phyloP scores from a whole-genome alignment of 2,797 vertebrate species.

The Macrochelys suwanniensis region DNA sequence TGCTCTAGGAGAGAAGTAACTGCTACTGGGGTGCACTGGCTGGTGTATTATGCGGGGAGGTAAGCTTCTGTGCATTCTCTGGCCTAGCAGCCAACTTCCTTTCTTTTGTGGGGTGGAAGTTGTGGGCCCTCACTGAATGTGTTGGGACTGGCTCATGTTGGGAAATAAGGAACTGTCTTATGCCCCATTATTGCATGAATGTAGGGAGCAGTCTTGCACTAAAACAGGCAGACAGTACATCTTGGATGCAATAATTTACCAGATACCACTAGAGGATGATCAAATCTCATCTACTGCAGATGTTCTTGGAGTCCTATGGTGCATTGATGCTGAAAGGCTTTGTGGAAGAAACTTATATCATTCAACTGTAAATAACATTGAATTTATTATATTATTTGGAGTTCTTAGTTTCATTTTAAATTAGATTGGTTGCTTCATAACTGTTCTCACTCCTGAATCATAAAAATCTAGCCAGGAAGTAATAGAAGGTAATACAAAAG shows the following conservation, averaged over 20 bases:
- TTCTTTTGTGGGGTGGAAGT: accelerated
- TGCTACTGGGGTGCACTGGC: background rate
- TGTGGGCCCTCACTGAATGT: accelerated
- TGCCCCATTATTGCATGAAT: accelerated
- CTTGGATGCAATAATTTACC: background rate
- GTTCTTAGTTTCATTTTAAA: background rate
- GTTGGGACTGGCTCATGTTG: no score
- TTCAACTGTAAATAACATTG: background rate
- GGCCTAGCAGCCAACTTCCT: background rate
- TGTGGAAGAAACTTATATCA: background rate
- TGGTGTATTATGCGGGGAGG: accelerated
- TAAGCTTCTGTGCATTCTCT: no score
- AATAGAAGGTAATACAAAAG: background rate
- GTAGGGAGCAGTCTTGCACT: background rate
- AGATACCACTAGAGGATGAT: background rate
- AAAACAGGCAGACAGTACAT: accelerated
- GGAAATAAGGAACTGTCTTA: accelerated
- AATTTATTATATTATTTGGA: background rate
- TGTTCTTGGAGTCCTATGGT: background rate
- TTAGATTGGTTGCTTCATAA: accelerated
- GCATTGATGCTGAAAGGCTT: background rate
- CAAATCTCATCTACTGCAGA: accelerated
- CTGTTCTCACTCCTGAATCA: accelerated
- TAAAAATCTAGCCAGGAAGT: background rate
- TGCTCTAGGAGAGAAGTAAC: slow-evolving; percentile 29